Percentiles rank a stretch among this genome's conserved stretches.
Evolutionary conservation across 2,888 invertebrate genomes (phyloP).

Genomic region (Norana najaformis): DNA sequence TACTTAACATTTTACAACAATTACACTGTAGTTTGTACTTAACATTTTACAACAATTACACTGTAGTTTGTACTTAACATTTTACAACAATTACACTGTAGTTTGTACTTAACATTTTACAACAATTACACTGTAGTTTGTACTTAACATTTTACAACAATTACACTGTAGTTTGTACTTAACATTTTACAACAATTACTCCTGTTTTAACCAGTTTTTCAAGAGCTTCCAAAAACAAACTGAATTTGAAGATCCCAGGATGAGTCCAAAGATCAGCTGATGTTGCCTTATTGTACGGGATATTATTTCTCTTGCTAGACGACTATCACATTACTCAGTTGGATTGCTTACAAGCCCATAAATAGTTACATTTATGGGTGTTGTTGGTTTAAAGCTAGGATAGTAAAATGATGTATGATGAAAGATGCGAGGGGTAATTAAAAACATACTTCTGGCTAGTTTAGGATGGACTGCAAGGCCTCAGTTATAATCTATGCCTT

Average conservation of each 20-base stretch:
- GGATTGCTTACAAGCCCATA: not conserved
- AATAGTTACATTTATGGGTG: not conserved
- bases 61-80: no score
- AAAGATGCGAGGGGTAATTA: not conserved
- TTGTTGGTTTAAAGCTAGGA: not conserved
- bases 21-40: not conserved
- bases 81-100: not conserved
- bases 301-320: not conserved
- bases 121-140: not conserved
- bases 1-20: no score
- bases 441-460: not conserved
- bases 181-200: not conserved
- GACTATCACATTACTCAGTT: not conserved
- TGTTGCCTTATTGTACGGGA: not conserved
- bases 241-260: not conserved
- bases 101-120: not conserved
- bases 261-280: not conserved
- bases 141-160: not conserved
- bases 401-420: not conserved
- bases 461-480: not conserved
- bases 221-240: not conserved
- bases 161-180: not conserved
- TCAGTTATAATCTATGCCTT: not conserved
- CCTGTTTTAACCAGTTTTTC: not conserved
- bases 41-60: no score